These are phyloP conservation scores for Ancistrus triradiatus DNA, from an alignment of 2,113 vertebrate species.

Conservation along the genomic window DNA sequence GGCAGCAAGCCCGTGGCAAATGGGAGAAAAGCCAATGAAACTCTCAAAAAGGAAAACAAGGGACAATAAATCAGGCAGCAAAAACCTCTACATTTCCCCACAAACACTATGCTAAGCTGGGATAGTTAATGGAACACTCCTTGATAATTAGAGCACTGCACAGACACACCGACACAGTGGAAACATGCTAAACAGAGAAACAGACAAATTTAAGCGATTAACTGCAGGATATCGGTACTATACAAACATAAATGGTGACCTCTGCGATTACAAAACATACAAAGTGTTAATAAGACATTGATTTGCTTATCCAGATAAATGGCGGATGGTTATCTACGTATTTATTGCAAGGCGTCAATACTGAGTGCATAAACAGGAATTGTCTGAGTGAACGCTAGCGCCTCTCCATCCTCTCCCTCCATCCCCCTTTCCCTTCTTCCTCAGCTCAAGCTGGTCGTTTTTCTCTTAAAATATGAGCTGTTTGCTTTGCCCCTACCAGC, in stretches of 20 bases:
- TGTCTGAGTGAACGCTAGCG: conserved; percentile 40
- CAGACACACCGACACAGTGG: neutral
- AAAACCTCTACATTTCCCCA: neutral
- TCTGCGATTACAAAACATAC: neutral
- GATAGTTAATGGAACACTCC: neutral
- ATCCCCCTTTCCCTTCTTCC: neutral
- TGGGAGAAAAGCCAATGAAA: neutral
- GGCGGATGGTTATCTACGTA: neutral
- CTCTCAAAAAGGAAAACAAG: conserved; percentile 1
- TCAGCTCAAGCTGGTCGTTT: neutral
- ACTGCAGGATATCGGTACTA: neutral
- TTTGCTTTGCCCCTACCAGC: conserved; percentile 88
- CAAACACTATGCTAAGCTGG: neutral
- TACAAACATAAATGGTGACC: neutral
- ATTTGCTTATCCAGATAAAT: neutral
- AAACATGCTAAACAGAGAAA: no score
- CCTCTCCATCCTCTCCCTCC: conserved; percentile 10
- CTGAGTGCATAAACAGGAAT: no score
- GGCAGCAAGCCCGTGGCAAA: neutral
- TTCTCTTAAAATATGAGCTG: conserved; percentile 83
- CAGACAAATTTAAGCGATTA: neutral
- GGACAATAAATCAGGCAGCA: neutral
- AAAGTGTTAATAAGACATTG: neutral
- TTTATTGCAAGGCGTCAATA: no score
- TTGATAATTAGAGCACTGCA: neutral